These are phyloP conservation scores for Ophion costatus DNA, from an alignment of 2,888 invertebrate species.

Conservation along the genomic window DNA sequence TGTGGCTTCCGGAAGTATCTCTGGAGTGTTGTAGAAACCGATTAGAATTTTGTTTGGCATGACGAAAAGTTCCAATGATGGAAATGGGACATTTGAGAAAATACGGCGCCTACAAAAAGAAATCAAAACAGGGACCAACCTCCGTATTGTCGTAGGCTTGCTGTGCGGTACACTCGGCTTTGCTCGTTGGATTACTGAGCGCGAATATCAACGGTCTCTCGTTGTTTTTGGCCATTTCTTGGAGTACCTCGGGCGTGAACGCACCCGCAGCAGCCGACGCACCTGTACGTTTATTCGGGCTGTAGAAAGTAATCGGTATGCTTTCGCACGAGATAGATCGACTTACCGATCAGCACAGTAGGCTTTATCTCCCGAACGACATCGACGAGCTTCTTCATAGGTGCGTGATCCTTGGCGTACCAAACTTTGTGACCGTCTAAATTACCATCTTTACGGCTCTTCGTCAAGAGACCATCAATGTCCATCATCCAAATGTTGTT, in stretches of 20 bases:
- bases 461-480: constrained; percentile 94
- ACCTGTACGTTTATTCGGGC: constrained; percentile 85
- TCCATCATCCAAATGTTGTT: constrained; percentile 98
- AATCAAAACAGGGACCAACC: constrained; percentile 83
- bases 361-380: constrained; percentile 94
- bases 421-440: constrained; percentile 89
- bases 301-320: constrained; percentile 76
- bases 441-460: constrained; percentile 87
- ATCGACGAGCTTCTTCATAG: constrained; percentile 91
- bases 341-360: constrained; percentile 92
- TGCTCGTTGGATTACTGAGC: constrained; percentile 98
- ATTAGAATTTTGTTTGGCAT: too few species aligned
- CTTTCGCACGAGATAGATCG: constrained; percentile 30
- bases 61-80: not conserved
- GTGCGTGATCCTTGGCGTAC: constrained; percentile 91
- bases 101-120: constrained; percentile 23
- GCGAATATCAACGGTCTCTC: constrained; percentile 97
- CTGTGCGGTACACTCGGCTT: constrained; percentile 99
- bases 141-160: constrained; percentile 96
- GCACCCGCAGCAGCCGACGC: constrained; percentile 96
- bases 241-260: constrained; percentile 94
- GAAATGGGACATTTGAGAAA: not conserved
- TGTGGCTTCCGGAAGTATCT: too few species aligned
- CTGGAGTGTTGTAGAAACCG: too few species aligned
- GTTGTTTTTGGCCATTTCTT: constrained; percentile 94